A percentile compares a stretch with the other conserved stretches of the same genome.
These are phyloP conservation scores for Zeuzera pyrina DNA, from an alignment of 2,888 invertebrate genomes.

Conservation along the genomic window DNA sequence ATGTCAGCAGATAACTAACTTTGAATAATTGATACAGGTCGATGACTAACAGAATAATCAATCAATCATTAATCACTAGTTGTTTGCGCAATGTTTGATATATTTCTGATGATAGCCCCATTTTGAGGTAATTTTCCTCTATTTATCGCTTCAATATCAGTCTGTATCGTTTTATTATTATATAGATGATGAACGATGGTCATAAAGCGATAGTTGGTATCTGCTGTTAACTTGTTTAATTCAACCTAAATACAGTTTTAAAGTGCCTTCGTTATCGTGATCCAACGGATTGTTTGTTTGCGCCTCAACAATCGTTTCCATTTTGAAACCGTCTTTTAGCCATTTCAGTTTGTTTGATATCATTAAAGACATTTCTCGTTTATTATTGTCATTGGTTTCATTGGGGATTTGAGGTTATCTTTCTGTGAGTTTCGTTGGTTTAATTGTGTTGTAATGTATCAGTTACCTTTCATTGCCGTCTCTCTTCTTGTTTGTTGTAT, in stretches of 20 bases:
- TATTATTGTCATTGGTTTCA: too few relatives aligned
- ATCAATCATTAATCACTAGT: constrained; percentile 54
- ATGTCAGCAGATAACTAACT: constrained; percentile 47
- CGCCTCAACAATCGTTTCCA: constrained; percentile 15
- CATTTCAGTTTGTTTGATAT: too few relatives aligned
- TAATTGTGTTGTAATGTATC: too few relatives aligned
- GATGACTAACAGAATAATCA: constrained; percentile 40
- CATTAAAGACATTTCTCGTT: too few relatives aligned
- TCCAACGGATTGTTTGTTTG: constrained; percentile 9
- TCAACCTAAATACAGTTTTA: constrained; percentile 35
- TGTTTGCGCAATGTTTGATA: constrained; percentile 47
- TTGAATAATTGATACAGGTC: constrained; percentile 50
- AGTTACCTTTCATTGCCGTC: too few relatives aligned
- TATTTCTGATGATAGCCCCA: constrained; percentile 32
- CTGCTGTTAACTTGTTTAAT: constrained; percentile 26
- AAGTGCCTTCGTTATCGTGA: constrained; percentile 16
- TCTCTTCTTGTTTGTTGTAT: too few relatives aligned
- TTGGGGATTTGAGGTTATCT: too few relatives aligned
- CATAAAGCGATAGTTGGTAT: constrained; percentile 27
- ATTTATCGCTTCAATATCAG: constrained; percentile 31
- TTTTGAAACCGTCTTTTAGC: too few relatives aligned
- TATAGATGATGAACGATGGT: constrained; percentile 32
- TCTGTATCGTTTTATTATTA: constrained; percentile 26
- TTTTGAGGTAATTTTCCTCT: constrained; percentile 38
- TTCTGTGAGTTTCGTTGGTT: too few relatives aligned